phyloP scores from a whole-genome alignment of 2,797 vertebrate genomes.

The Chaenodraco wilsoni region DNA sequence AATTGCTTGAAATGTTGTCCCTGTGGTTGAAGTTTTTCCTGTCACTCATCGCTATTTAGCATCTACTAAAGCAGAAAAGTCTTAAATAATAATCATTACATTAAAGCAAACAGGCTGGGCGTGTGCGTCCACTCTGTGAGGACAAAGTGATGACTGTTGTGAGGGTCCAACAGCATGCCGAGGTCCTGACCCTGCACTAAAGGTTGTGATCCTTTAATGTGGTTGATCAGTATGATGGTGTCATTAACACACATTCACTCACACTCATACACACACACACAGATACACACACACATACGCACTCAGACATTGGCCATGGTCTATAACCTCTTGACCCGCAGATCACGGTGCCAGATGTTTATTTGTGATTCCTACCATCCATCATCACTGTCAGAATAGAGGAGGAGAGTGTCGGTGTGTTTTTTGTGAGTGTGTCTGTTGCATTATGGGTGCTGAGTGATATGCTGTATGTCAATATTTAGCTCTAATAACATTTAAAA shows the following conservation, averaged over 20 bases:
- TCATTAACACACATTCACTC: conserved; percentile 52
- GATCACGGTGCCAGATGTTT: conserved; percentile 71
- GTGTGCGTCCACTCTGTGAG: conserved; percentile 54
- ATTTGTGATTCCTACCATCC: conserved; percentile 78
- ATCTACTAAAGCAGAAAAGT: conserved; percentile 20
- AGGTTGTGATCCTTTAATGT: conserved; percentile 51
- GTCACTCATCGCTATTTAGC: conserved; percentile 30
- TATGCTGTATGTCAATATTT: conserved; percentile 67
- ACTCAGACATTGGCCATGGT: conserved; percentile 53
- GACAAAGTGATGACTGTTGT: conserved; percentile 63
- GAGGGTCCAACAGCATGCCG: conserved; percentile 50
- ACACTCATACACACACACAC: conserved; percentile 21
- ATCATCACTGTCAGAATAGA: conserved; percentile 77
- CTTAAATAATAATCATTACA: conserved; percentile 37
- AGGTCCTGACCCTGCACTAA: conserved; percentile 57
- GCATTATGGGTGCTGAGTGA: conserved; percentile 53
- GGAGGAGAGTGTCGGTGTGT: conserved; percentile 30
- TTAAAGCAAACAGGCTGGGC: conserved; percentile 52
- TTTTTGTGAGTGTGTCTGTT: conserved; percentile 15
- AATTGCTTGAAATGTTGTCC: not conserved
- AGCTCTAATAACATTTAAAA: conserved; percentile 42
- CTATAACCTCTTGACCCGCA: conserved; percentile 67
- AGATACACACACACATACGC: conserved; percentile 24
- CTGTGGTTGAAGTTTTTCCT: not conserved
- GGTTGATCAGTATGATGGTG: conserved; percentile 59